A percentile compares a stretch with the other conserved stretches of the same genome.
Evolutionary conservation across 1,140 invertebrate genomes (phyloP).

Genomic region (Euglossa dilemma): DNA sequence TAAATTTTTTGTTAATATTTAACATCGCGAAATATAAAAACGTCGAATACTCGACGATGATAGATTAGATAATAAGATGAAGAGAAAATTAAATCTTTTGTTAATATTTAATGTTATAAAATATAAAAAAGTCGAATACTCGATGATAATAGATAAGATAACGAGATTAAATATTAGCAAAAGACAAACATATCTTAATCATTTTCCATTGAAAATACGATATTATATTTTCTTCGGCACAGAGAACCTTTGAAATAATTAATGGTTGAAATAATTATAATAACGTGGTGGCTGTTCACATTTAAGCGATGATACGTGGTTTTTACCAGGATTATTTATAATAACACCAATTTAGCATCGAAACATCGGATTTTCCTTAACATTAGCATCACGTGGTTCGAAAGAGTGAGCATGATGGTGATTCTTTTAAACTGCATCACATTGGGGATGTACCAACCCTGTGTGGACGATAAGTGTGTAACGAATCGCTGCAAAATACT

Average conservation of each 20-base stretch:
- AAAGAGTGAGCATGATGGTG: slow-evolving; percentile 98
- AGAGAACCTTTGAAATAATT: background rate
- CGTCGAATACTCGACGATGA: too few relatives aligned
- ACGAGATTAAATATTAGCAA: too few relatives aligned
- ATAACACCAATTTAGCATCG: background rate
- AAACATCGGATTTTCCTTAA: slow-evolving; percentile 86
- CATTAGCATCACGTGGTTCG: slow-evolving; percentile 95
- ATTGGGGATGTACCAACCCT: slow-evolving; percentile 99
- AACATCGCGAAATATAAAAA: too few relatives aligned
- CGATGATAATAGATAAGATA: too few relatives aligned
- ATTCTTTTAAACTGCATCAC: slow-evolving; percentile 99
- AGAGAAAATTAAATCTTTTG: too few relatives aligned
- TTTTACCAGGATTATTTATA: background rate
- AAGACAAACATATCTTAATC: too few relatives aligned
- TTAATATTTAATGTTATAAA: too few relatives aligned
- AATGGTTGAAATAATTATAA: too few relatives aligned
- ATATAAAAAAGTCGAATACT: too few relatives aligned
- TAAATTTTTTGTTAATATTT: background rate
- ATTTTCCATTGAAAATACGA: background rate
- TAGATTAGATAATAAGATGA: too few relatives aligned
- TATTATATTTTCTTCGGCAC: background rate
- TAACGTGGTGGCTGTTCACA: too few relatives aligned
- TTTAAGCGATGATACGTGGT: too few relatives aligned
- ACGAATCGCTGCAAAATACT: slow-evolving; percentile 96
- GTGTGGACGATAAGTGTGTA: slow-evolving; percentile 96